Conservation (phyloP, 2,113 vertebrate genomes). For the Tachycineta bicolor region DNA sequence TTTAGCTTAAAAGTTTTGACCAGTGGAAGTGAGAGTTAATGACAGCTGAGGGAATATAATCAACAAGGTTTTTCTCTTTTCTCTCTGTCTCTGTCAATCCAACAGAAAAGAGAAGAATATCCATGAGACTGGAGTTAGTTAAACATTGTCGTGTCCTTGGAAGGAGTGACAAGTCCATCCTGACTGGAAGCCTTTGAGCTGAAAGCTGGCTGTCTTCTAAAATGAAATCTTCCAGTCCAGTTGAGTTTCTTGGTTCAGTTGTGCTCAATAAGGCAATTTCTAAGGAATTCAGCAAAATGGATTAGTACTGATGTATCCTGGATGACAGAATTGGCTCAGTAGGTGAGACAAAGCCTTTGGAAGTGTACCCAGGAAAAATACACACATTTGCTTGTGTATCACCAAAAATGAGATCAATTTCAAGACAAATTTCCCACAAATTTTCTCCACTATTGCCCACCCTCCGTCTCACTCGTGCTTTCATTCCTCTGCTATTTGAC, state of each 20-base stretch:
- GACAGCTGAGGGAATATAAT: background rate
- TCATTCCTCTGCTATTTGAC: background rate
- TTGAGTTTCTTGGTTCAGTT: background rate
- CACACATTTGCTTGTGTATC: background rate
- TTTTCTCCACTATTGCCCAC: background rate
- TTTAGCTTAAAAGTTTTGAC: background rate
- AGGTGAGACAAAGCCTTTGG: background rate
- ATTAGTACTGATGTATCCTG: background rate
- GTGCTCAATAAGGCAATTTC: background rate
- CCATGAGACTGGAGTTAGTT: background rate
- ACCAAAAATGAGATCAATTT: background rate
- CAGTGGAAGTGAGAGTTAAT: background rate
- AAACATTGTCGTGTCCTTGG: background rate
- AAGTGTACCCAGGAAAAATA: background rate
- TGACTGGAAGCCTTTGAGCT: background rate
- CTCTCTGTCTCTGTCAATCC: background rate
- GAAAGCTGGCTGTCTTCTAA: background rate
- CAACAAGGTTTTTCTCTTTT: background rate
- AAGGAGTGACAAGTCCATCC: background rate
- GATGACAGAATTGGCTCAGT: constrained; percentile 31
- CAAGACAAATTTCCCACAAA: background rate
- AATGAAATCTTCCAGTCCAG: background rate
- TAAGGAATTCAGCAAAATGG: background rate
- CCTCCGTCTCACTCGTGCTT: background rate
- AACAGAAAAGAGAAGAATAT: background rate